phyloP scores from a whole-genome alignment of 2,113 vertebrate genomes.

The Rattus rattus region DNA sequence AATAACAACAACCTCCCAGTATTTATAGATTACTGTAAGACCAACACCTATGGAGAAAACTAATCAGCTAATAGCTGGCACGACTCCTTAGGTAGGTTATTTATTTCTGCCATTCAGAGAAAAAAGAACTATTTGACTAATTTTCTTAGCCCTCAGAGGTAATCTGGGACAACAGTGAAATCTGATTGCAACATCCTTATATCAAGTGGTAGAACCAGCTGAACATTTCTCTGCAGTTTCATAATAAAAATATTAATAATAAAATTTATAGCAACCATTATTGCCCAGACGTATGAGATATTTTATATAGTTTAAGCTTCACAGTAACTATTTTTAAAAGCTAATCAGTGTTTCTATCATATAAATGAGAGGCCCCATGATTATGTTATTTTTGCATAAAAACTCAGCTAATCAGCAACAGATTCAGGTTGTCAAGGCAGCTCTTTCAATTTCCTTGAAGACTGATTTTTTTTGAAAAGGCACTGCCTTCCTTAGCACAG shows the following conservation, averaged over 20 bases:
- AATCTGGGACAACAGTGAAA: conserved; percentile 1
- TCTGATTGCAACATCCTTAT: not conserved
- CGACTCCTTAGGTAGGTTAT: not conserved
- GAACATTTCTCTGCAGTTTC: not conserved
- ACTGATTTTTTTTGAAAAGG: not conserved
- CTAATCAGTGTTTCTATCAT: not conserved
- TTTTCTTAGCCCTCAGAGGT: conserved; percentile 36
- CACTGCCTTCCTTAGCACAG: not conserved
- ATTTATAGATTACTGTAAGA: conserved; percentile 64
- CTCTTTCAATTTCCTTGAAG: not conserved
- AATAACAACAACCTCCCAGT: not conserved
- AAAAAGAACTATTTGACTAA: conserved; percentile 43
- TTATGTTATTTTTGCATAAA: conserved; percentile 14
- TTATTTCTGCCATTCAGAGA: conserved; percentile 27
- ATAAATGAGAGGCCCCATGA: not conserved
- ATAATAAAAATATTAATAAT: not conserved
- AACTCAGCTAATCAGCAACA: not conserved
- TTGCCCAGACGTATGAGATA: not conserved
- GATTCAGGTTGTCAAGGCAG: not conserved
- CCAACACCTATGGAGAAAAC: conserved; percentile 45
- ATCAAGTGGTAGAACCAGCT: not conserved
- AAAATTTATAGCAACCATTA: conserved; percentile 1
- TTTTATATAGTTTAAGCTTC: conserved; percentile 18
- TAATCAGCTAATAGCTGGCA: conserved; percentile 61
- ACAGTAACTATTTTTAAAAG: conserved; percentile 21